Percentiles rank a stretch among this genome's conserved stretches.
These are phyloP conservation scores for Oasisia sp. DNA, from an alignment of 2,888 invertebrate species.

Conservation along the genomic window DNA sequence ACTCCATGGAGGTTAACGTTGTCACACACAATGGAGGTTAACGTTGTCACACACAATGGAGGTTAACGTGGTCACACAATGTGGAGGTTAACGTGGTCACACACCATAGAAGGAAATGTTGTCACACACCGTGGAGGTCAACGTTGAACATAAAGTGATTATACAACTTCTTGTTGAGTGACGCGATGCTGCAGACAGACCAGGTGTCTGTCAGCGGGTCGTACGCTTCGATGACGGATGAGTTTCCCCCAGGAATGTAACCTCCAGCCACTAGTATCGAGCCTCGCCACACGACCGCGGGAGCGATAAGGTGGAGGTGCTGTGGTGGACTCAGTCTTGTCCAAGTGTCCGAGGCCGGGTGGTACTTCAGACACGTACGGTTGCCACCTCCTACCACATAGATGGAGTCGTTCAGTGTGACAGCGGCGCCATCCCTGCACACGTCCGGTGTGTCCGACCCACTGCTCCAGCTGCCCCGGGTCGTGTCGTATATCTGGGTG, in stretches of 20 bases:
- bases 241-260: neutral
- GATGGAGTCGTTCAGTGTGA: slow-evolving; percentile 34
- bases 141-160: slow-evolving; percentile 36
- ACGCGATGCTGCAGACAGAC: slow-evolving; percentile 31
- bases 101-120: neutral
- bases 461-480: slow-evolving; percentile 34
- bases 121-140: slow-evolving; percentile 31
- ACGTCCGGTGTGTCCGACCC: slow-evolving; percentile 34
- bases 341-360: slow-evolving; percentile 35
- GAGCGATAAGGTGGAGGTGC: slow-evolving; percentile 37
- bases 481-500: slow-evolving; percentile 30
- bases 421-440: slow-evolving; percentile 35
- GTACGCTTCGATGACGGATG: slow-evolving; percentile 35
- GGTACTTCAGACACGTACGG: slow-evolving; percentile 32
- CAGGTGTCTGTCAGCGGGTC: slow-evolving; percentile 33
- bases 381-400: slow-evolving; percentile 37
- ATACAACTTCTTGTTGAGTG: slow-evolving; percentile 35
- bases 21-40: too few relatives aligned
- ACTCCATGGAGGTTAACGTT: too few relatives aligned
- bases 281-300: slow-evolving; percentile 37
- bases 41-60: too few relatives aligned
- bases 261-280: slow-evolving; percentile 37
- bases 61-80: too few relatives aligned
- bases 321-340: slow-evolving; percentile 28
- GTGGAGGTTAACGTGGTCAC: too few relatives aligned